Base-by-base conservation (phyloP, 2,797 vertebrate species). In the Pseudochromis fuscus region DNA sequence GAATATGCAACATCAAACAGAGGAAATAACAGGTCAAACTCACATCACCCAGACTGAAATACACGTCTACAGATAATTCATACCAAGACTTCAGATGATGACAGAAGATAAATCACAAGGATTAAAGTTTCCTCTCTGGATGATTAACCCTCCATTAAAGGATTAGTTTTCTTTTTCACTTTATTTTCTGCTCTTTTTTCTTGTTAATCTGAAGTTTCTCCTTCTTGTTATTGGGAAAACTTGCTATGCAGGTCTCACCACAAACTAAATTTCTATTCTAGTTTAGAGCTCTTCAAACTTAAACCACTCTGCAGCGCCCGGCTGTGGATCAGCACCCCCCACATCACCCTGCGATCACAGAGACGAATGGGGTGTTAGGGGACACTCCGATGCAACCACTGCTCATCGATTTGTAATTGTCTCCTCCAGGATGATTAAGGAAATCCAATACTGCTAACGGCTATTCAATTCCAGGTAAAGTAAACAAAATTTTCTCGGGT, bases 401-500 rank as follows among this genome's bases (percentile, higher is more conserved):
- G 5, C 44, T 35, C 61, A 67, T 72, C 18, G 60, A 87, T 83
- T 50, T 50, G 50, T 64, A 61, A 82, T 77, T 42, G 57, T 77
- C 72, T 72, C 67, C 11, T 70, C 28, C 52, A 31, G 50, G 1
- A 60, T 52, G 63, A 85, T 85, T 76, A 83, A 69, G 51, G 45
- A 45, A 77, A 79, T 72, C 55, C 87, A 76, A 76, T 87, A 52
- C 24, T 15, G 52, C 75, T 69, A 71, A 86, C 16, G 33, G 60
- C 59, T 62, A 3, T 74, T 64, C 56, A 40, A 62, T 72, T 19
- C 42, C 49, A 57, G 33, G 38, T 59, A 62, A 75, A 75, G 55
- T 58, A 73, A 80, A 73, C 74, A 49, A 42, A 55, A 51, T 38
- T 33, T 61, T 21, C 33, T 37, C 51, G 3, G 13, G 33, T 24